Evolutionary conservation across 2,113 vertebrate species (phyloP).

Genomic region (Microtus oregoni): DNA sequence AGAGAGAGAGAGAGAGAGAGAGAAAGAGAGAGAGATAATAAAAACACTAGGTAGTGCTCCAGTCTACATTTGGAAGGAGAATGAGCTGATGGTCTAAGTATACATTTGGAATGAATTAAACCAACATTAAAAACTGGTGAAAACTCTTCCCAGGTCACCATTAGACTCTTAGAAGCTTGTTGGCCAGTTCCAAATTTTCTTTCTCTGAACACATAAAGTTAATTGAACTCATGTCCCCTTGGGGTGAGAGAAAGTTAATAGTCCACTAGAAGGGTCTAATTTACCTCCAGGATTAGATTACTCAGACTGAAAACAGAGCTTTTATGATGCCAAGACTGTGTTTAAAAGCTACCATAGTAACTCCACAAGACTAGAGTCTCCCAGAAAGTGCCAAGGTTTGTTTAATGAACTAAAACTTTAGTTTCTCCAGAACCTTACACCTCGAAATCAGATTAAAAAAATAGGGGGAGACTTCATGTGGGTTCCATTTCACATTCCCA

Average conservation of each 20-base stretch:
- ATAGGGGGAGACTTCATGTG: not conserved
- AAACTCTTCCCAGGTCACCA: conserved; percentile 17
- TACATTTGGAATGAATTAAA: conserved; percentile 55
- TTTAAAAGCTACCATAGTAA: conserved; percentile 56
- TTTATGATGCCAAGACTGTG: conserved; percentile 37
- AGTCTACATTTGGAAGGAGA: not conserved
- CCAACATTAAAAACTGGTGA: conserved; percentile 1
- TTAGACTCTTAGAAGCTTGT: conserved; percentile 30
- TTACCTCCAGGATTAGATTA: conserved; percentile 65
- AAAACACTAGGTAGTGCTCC: not conserved
- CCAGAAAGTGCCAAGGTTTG: conserved; percentile 2
- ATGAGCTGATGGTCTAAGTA: too few species aligned
- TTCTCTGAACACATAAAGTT: conserved; percentile 60
- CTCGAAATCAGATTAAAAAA: not conserved
- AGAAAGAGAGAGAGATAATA: too few species aligned
- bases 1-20: too few species aligned
- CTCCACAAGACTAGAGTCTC: not conserved
- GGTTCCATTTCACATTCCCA: not conserved
- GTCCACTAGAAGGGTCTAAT: conserved; percentile 30
- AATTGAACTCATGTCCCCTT: conserved; percentile 63
- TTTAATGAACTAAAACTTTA: conserved; percentile 4
- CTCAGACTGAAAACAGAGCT: conserved; percentile 60
- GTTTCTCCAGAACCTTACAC: conserved; percentile 26
- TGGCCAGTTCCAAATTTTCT: conserved; percentile 39
- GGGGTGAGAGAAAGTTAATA: conserved; percentile 66